Evolutionary conservation across 2,888 invertebrate genomes (phyloP).

Genomic region (Nymphalis polychloros): DNA sequence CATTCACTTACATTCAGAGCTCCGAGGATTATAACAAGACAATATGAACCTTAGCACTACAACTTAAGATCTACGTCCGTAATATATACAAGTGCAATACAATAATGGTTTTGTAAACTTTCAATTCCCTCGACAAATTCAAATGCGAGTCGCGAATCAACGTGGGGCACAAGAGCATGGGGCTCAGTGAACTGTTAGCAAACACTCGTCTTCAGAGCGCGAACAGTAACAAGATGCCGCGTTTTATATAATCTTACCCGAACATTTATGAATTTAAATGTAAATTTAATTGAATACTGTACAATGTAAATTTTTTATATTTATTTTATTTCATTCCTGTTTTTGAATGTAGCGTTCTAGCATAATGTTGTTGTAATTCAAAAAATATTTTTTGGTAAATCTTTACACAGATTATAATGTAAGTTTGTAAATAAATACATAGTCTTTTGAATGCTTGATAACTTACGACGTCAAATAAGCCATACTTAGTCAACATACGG

Average conservation of each 20-base stretch:
- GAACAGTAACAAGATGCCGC: not conserved
- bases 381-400: too few relatives aligned
- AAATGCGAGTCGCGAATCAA: conserved; percentile 14
- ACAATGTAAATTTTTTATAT: not conserved
- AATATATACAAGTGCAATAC: not conserved
- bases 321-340: not conserved
- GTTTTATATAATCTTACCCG: not conserved
- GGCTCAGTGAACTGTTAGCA: not conserved
- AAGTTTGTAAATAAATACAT: too few relatives aligned
- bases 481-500: too few relatives aligned
- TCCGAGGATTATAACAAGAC: not conserved
- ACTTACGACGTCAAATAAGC: too few relatives aligned
- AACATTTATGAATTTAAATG: not conserved
- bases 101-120: conserved; percentile 6
- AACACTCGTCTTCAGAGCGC: not conserved
- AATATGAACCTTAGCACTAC: not conserved
- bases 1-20: not conserved
- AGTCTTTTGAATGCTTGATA: too few relatives aligned
- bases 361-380: too few relatives aligned
- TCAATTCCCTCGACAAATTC: conserved; percentile 13
- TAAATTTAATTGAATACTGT: not conserved
- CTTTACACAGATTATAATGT: too few relatives aligned
- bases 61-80: not conserved
- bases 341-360: too few relatives aligned
- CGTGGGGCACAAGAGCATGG: not conserved